Evolutionary conservation across 2,113 vertebrate species (phyloP), one percentile per base, ranked within the genome.

Genomic region (Dicerorhinus sumatrensis): DNA sequence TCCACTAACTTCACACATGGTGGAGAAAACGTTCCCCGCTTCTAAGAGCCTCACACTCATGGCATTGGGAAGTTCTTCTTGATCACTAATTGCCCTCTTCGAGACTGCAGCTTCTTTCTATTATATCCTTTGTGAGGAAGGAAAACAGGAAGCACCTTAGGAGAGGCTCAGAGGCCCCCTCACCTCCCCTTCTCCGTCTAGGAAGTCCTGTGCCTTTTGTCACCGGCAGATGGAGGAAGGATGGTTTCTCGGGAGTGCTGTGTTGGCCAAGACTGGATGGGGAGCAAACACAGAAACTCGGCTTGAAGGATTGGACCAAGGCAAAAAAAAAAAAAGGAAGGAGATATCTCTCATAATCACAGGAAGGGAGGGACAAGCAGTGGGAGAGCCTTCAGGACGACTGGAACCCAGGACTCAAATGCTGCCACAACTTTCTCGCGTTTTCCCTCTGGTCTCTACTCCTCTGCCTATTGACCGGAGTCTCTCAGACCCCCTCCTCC

Each of bases 41-140:
- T 94, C 80, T 77, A 18, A 58, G 21, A 46, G 60, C 42, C 72
- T 70, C 25, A 0, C 0, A 46, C 12, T 92, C 58, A 73, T 31
- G 54, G 87, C 51, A 31, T 5, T 76, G 70, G 84, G 48, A 91
- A 69, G 29, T 81, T 79, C 70, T 91, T 95, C 77, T n/a, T 65
- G 6, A 91, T 54, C n/a, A 29, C 93, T 69, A 81, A 89, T 82
- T 67, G 77, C 89, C 80, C 82, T 95, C 95, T 85, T 46, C 36
- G 85, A 85, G 65, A 72, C 48, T 73, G 23, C 42, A 3, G 67
- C 93, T 88, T 87, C 84, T 93, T 70, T 85, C 13, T 11, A 6
- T 16, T 23, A 33, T 29, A 20, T 63, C 73, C 56, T 96, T 83
- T 81, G 51, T 73, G 76, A 69, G 25, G 33, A 84, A 94, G 80